phyloP scores from a whole-genome alignment of 2,888 invertebrate genomes.

The Disparrhopalites patrizii region DNA sequence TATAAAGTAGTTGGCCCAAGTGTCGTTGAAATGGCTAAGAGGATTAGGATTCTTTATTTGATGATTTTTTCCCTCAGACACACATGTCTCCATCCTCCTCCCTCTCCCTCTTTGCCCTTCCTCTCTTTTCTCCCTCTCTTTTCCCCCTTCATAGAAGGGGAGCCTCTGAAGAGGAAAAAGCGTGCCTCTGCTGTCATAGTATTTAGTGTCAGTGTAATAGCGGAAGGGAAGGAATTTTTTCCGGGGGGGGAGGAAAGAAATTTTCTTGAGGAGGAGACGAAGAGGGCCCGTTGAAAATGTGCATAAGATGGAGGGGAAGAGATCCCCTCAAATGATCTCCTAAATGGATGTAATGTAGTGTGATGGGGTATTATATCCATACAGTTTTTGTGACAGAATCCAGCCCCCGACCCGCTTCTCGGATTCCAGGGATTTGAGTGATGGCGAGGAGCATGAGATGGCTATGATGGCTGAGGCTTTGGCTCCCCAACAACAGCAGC shows the following conservation, averaged over 20 bases:
- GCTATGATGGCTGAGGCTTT: background rate
- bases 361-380: slow-evolving; percentile 25
- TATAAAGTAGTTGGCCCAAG: slow-evolving; percentile 2
- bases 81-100: too few species aligned
- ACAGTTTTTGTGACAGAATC: slow-evolving; percentile 75
- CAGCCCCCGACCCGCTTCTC: slow-evolving; percentile 84
- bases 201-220: background rate
- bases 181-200: background rate
- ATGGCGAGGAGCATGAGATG: slow-evolving; percentile 28
- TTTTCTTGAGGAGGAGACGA: background rate
- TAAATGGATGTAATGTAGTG: slow-evolving; percentile 15
- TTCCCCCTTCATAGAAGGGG: too few species aligned
- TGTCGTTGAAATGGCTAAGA: background rate
- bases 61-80: background rate
- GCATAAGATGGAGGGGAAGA: too few species aligned
- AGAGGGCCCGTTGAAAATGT: too few species aligned
- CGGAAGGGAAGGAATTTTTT: background rate
- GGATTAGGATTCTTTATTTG: slow-evolving; percentile 3
- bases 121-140: too few species aligned
- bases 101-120: too few species aligned
- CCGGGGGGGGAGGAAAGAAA: background rate
- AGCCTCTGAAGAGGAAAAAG: too few species aligned
- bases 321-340: background rate
- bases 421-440: slow-evolving; percentile 55
- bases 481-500: background rate